Evolutionary conservation across 2,797 vertebrate genomes (phyloP).

Genomic region (Pangasius sanitwongsei): DNA sequence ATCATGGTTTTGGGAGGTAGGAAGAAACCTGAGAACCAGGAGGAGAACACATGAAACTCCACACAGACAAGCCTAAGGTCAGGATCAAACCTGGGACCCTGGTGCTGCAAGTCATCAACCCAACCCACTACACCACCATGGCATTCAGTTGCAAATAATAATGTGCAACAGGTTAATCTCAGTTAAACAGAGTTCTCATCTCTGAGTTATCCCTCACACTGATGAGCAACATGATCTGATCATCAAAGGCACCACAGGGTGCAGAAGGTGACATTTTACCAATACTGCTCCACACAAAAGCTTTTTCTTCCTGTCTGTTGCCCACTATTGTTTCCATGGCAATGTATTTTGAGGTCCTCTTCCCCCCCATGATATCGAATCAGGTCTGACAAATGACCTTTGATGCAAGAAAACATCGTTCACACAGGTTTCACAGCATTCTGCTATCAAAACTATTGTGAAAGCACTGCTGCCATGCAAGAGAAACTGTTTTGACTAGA

Average conservation of each 20-base stretch:
- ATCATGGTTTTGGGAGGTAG: background rate
- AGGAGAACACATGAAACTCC: background rate
- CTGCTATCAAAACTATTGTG: background rate
- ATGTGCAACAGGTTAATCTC: background rate
- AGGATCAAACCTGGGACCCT: too few relatives aligned
- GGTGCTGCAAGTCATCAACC: background rate
- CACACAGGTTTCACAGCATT: constrained; percentile 50
- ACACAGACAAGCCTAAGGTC: background rate
- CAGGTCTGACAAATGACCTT: constrained; percentile 59
- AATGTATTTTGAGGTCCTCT: constrained; percentile 35
- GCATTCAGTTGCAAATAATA: background rate
- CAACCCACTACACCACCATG: background rate
- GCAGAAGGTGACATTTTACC: constrained; percentile 33
- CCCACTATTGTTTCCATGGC: constrained; percentile 61
- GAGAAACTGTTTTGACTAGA: background rate
- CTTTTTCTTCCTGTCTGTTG: constrained; percentile 23
- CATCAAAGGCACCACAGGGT: background rate
- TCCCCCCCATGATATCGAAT: constrained; percentile 39
- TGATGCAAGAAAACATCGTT: constrained; percentile 60
- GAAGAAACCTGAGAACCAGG: background rate
- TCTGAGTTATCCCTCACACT: background rate
- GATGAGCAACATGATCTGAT: constrained; percentile 15
- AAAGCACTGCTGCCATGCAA: background rate
- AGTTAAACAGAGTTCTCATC: background rate
- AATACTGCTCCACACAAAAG: constrained; percentile 15